phyloP scores from a whole-genome alignment of 2,113 vertebrate genomes.

The Ictalurus furcatus region DNA sequence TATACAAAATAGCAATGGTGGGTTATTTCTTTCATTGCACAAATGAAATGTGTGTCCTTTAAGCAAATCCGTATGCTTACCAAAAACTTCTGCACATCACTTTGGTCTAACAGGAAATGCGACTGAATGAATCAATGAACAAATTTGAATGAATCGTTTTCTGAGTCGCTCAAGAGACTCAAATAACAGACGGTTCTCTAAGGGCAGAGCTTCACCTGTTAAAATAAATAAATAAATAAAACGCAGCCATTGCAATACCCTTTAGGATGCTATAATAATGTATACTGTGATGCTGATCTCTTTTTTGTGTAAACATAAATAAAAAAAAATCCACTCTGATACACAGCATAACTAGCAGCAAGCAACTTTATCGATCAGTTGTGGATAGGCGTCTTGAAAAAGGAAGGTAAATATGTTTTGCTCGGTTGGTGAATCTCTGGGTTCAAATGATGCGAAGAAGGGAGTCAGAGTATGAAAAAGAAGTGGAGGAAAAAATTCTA shows the following conservation, averaged over 20 bases:
- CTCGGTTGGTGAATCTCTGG: too few relatives aligned
- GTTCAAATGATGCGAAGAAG: not conserved
- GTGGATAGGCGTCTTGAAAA: not conserved
- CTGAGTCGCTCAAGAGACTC: not conserved
- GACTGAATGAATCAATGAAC: slow-evolving; percentile 7
- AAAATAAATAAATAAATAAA: not conserved
- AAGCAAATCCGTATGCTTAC: not conserved
- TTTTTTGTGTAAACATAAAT: not conserved
- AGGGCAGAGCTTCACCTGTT: not conserved
- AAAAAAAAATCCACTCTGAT: not conserved
- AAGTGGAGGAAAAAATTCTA: not conserved
- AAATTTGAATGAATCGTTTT: not conserved
- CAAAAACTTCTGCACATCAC: not conserved
- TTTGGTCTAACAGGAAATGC: not conserved
- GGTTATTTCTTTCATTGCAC: not conserved
- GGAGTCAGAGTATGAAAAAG: not conserved
- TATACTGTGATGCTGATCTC: not conserved
- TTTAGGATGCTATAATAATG: not conserved
- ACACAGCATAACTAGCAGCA: not conserved
- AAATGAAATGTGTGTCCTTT: not conserved
- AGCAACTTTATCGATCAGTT: not conserved
- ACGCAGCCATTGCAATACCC: not conserved
- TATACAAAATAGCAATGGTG: not conserved
- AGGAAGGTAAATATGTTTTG: too few relatives aligned
- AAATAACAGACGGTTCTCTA: too few relatives aligned